phyloP scores from a whole-genome alignment of 2,113 vertebrate species.

The Misgurnus anguillicaudatus region DNA sequence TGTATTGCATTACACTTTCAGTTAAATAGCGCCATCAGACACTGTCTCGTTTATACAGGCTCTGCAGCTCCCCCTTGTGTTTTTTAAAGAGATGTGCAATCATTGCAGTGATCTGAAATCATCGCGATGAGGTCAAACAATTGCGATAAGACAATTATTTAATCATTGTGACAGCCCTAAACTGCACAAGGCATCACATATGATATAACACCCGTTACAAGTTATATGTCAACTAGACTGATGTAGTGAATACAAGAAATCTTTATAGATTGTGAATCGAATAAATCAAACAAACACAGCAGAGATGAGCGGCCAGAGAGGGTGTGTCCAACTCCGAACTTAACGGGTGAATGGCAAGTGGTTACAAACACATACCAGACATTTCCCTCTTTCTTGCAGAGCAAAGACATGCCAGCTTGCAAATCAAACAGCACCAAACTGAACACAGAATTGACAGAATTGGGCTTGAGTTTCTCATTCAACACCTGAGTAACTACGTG shows the following conservation, averaged over 20 bases:
- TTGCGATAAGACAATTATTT: too few relatives aligned
- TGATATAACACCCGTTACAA: too few relatives aligned
- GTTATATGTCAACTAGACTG: background rate
- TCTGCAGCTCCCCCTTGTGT: too few relatives aligned
- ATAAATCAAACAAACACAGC: background rate
- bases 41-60: too few relatives aligned
- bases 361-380: slow-evolving; percentile 22
- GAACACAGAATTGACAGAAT: background rate
- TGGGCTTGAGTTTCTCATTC: background rate
- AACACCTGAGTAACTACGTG: background rate
- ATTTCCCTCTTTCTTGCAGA: slow-evolving; percentile 1
- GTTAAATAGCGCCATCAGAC: too few relatives aligned
- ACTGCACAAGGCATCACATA: background rate
- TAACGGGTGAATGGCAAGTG: slow-evolving; percentile 17
- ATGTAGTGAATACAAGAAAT: background rate
- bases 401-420: slow-evolving; percentile 13
- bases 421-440: slow-evolving; percentile 11
- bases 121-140: too few relatives aligned
- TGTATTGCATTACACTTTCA: too few relatives aligned
- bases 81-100: too few relatives aligned
- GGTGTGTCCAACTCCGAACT: background rate
- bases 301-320: background rate
- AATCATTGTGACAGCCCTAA: too few relatives aligned
- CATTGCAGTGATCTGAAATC: too few relatives aligned
- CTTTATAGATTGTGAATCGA: background rate